Conservation (phyloP, 2,113 vertebrate species). For the Apistogramma diplotaenia region DNA sequence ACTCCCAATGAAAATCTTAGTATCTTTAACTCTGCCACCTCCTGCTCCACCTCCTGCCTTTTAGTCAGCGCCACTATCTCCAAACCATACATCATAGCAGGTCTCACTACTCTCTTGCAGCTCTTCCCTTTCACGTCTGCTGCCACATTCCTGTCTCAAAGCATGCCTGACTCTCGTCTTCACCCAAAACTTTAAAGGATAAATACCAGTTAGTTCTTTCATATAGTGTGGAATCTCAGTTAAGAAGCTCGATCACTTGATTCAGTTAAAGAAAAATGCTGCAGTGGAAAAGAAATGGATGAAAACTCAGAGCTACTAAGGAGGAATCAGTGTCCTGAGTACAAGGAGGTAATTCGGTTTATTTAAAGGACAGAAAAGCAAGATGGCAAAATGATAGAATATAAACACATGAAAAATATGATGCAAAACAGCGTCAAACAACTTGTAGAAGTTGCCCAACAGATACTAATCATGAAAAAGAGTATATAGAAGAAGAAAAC, state of each 20-base stretch:
- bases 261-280: neutral
- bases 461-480: too few relatives aligned
- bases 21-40: neutral
- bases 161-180: neutral
- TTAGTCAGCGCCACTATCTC: neutral
- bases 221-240: rapidly evolving
- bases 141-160: neutral
- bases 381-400: neutral
- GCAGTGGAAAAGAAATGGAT: neutral
- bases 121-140: neutral
- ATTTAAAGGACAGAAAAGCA: neutral
- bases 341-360: neutral
- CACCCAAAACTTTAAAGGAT: neutral
- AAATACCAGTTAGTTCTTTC: neutral
- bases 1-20: neutral
- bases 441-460: neutral
- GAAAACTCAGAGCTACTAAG: neutral
- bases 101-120: neutral
- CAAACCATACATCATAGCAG: neutral
- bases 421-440: neutral
- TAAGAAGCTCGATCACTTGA: neutral
- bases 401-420: too few relatives aligned
- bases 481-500: too few relatives aligned
- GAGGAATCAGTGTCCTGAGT: neutral
- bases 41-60: neutral